Evolutionary conservation across 2,888 invertebrate species (phyloP), one percentile per base, ranked within the genome.

Genomic region (Drosophila lutescens): DNA sequence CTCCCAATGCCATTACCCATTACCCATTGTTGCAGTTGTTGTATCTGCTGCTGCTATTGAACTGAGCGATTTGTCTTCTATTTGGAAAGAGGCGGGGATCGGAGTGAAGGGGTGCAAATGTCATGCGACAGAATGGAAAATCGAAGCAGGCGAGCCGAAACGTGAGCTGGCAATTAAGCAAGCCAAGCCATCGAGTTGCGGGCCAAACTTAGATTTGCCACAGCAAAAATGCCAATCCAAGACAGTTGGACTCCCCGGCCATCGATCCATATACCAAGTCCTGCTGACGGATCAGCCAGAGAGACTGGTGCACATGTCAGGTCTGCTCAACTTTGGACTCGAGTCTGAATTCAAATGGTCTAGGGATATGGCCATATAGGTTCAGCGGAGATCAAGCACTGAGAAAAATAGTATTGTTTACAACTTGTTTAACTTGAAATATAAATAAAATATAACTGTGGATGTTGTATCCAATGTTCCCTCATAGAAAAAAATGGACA

Each of bases 161-260:
- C 84, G 84, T 85, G 84, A 85, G 88, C 73, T 88, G 83, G 88
- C 84, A 85, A 85, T 85, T 85, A 85, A 88, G 86, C 77, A 76
- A 74, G 53, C 63, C 53, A 55, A 59, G 61, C 51, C 46, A 54
- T 23, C 62, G 40, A 54, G 55, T 43, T 56, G 59, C 62, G 61
- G 40, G 62, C 62, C 62, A 63, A 62, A 63, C 62, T 63, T 15
- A 26, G 56, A 43, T 46, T 34, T 46, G 56, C 23, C 15, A 23
- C 23, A 9, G 36, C 51, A 49, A 30, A 32, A 62, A 63, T 67
- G 47, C 53, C 55, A 53, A 51, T 53, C 63, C 47, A 55, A 71
- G 56, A 72, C 47, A 40, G 50, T 20, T 32, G 17, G 49, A 32
- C 32, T 20, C n/a, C 47, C 49, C 50, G 49, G 40, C 41, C 59